Evolutionary conservation across 2,888 invertebrate species (phyloP).

Genomic region (Xestobium rufovillosum): DNA sequence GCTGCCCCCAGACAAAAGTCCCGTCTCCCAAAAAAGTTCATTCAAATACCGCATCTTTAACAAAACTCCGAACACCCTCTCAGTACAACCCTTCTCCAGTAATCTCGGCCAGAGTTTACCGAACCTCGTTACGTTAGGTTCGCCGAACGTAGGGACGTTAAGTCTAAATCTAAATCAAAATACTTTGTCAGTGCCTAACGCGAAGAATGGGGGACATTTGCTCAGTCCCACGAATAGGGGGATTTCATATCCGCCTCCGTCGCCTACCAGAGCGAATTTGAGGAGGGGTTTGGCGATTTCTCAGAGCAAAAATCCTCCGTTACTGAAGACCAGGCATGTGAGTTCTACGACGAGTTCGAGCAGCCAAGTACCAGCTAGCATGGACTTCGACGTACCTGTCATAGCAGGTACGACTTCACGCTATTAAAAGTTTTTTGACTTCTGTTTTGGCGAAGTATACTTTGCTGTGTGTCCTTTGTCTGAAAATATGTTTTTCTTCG

Average conservation of each 20-base stretch:
- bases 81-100: slow-evolving; percentile 62
- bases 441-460: background rate
- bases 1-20: slow-evolving; percentile 43
- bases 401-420: slow-evolving; percentile 39
- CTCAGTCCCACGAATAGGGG: slow-evolving; percentile 59
- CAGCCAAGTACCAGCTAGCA: slow-evolving; percentile 37
- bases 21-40: slow-evolving; percentile 38
- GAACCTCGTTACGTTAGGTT: slow-evolving; percentile 52
- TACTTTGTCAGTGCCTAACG: slow-evolving; percentile 48
- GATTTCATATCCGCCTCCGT: slow-evolving; percentile 77
- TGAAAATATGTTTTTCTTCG: slow-evolving; percentile 19
- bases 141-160: slow-evolving; percentile 39
- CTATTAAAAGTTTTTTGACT: background rate
- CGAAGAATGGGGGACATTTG: slow-evolving; percentile 40
- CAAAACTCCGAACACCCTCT: slow-evolving; percentile 62
- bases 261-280: slow-evolving; percentile 60
- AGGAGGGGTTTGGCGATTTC: slow-evolving; percentile 64
- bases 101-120: slow-evolving; percentile 71
- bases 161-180: slow-evolving; percentile 42
- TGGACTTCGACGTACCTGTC: slow-evolving; percentile 46
- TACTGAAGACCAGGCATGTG: slow-evolving; percentile 72
- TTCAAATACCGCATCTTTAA: slow-evolving; percentile 39
- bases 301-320: slow-evolving; percentile 70
- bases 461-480: slow-evolving; percentile 2
- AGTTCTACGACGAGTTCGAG: slow-evolving; percentile 42